Evolutionary conservation across 2,888 invertebrate species (phyloP).

Genomic region (Cryptocephalus moraei): DNA sequence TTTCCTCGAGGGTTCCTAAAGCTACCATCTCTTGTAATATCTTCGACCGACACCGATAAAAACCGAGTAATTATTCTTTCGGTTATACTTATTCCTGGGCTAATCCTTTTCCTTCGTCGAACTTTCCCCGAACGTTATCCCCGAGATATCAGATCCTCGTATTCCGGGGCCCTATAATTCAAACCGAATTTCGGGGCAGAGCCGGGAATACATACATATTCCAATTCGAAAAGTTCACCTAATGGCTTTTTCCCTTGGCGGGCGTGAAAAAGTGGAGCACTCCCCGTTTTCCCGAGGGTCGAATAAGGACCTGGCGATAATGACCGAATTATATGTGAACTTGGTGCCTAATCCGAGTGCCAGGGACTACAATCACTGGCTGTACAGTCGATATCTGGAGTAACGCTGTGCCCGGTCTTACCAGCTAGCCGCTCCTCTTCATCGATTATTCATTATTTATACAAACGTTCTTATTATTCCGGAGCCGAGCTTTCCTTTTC

Average conservation of each 20-base stretch:
- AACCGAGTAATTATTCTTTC: too few relatives aligned
- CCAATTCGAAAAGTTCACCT: background rate
- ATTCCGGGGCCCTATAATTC: too few relatives aligned
- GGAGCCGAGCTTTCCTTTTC: slow-evolving; percentile 32
- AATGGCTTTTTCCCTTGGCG: background rate
- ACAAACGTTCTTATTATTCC: slow-evolving; percentile 40
- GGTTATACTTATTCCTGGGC: too few relatives aligned
- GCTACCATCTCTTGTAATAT: too few relatives aligned
- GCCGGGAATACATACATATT: too few relatives aligned
- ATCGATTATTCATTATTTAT: slow-evolving; percentile 41
- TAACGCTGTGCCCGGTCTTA: slow-evolving; percentile 35
- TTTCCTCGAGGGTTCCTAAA: too few relatives aligned
- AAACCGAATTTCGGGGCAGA: too few relatives aligned
- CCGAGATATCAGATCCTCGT: too few relatives aligned
- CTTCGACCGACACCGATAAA: too few relatives aligned
- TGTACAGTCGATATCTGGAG: slow-evolving; percentile 38
- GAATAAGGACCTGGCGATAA: slow-evolving; percentile 14
- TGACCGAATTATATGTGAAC: slow-evolving; percentile 20
- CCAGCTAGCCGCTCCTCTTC: slow-evolving; percentile 27
- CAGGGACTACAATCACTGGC: slow-evolving; percentile 32
- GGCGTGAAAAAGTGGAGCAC: background rate
- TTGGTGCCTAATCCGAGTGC: slow-evolving; percentile 26
- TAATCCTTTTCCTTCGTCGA: too few relatives aligned
- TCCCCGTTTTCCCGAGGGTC: background rate
- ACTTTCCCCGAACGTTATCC: too few relatives aligned